These are phyloP conservation scores for Macropis europaea DNA, from an alignment of 2,888 invertebrate genomes.

Conservation along the genomic window DNA sequence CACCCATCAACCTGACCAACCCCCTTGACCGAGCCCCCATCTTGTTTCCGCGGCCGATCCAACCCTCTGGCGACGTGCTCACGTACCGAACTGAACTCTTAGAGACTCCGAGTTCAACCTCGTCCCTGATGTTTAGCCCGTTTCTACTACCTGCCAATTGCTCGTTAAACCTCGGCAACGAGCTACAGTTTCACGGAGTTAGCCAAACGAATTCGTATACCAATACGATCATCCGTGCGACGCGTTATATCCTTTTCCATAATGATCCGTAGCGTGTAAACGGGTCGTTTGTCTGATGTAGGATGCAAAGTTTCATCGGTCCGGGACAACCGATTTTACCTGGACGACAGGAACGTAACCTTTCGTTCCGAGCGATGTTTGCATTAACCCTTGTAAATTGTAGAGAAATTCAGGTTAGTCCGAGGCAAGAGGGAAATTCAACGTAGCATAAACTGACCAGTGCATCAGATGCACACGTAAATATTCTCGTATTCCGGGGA, in stretches of 20 bases:
- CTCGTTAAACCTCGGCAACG: conserved; percentile 70
- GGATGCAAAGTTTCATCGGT: too few relatives aligned
- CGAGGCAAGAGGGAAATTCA: conserved; percentile 19
- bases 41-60: conserved; percentile 61
- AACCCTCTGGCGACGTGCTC: conserved; percentile 74
- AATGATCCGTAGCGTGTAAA: conserved; percentile 3
- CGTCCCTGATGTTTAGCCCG: conserved; percentile 64
- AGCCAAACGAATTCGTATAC: conserved; percentile 32
- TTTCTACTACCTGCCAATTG: conserved; percentile 67
- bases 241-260: conserved; percentile 20
- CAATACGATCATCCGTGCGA: conserved; percentile 39
- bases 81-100: conserved; percentile 78
- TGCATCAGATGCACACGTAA: conserved; percentile 36
- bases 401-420: conserved; percentile 17
- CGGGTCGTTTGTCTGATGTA: too few relatives aligned
- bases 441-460: conserved; percentile 46
- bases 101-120: conserved; percentile 69
- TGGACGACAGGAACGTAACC: background rate
- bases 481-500: conserved; percentile 43
- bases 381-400: background rate
- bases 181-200: conserved; percentile 52
- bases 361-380: conserved; percentile 1
- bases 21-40: conserved; percentile 66
- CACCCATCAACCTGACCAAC: conserved; percentile 59
- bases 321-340: too few relatives aligned